Conservation (phyloP, 2,888 invertebrate genomes). For the Cephus pulcher region DNA sequence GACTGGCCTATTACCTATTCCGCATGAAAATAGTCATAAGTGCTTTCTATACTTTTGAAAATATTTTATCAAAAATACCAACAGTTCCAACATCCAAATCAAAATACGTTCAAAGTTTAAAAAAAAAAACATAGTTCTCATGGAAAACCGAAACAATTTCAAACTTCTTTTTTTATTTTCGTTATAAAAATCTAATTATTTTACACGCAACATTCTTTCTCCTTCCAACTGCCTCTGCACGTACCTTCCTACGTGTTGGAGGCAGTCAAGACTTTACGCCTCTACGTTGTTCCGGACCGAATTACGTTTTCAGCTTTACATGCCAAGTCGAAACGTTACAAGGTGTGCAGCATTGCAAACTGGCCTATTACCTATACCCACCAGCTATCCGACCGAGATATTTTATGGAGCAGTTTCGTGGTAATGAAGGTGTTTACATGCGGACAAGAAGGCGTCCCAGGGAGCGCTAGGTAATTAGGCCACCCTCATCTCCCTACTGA, state of each 20-base stretch:
- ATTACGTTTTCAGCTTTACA: background rate
- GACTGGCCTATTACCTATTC: conserved; percentile 11
- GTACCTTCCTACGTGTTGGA: background rate
- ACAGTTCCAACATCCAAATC: background rate
- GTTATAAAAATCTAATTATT: background rate
- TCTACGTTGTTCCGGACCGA: background rate
- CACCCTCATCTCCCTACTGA: conserved; percentile 2
- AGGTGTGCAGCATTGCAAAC: conserved; percentile 1
- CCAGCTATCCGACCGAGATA: conserved; percentile 26
- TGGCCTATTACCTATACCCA: conserved; percentile 13
- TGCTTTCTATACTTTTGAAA: background rate
- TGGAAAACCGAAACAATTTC: background rate
- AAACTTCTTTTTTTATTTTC: background rate
- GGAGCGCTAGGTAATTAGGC: conserved; percentile 27
- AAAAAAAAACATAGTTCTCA: background rate
- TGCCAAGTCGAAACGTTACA: conserved; percentile 7
- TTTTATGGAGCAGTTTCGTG: conserved; percentile 42
- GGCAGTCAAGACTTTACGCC: background rate
- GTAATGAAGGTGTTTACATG: conserved; percentile 50
- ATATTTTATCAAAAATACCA: background rate
- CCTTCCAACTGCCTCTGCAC: background rate
- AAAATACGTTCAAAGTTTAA: background rate
- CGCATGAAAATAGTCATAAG: background rate
- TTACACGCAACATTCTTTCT: background rate
- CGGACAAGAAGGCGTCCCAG: conserved; percentile 27